phyloP scores from a whole-genome alignment of 2,113 vertebrate genomes.

The Neolamprologus sp. region DNA sequence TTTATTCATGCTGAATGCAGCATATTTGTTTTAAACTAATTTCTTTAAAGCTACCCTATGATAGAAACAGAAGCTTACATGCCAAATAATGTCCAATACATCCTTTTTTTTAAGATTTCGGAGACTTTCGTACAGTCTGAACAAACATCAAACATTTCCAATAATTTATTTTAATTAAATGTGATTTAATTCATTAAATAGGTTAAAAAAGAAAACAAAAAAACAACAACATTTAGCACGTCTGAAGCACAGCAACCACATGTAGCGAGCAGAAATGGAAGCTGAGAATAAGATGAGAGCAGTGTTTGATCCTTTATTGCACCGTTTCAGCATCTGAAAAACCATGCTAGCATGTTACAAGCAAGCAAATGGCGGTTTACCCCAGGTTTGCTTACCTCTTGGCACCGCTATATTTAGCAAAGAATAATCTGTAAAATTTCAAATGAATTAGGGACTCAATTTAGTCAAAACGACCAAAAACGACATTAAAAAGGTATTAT shows the following conservation, averaged over 20 bases:
- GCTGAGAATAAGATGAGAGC: neutral
- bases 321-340: neutral
- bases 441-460: neutral
- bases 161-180: neutral
- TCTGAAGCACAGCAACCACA: neutral
- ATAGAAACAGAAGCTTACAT: neutral
- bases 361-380: slow-evolving; percentile 6
- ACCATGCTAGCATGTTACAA: neutral
- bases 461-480: neutral
- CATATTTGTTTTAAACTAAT: neutral
- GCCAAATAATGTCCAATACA: neutral
- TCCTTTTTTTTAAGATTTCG: neutral
- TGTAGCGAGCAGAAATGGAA: neutral
- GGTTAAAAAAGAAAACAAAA: neutral
- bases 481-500: neutral
- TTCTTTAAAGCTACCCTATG: neutral
- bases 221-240: neutral
- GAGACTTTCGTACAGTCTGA: neutral
- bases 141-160: neutral
- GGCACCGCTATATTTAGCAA: slow-evolving; percentile 53
- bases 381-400: slow-evolving; percentile 56
- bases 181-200: neutral
- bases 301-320: neutral
- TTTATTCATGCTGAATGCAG: slow-evolving; percentile 1
- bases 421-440: slow-evolving; percentile 67